Conservation (phyloP, 2,113 vertebrate genomes). For the Psophia crepitans region DNA sequence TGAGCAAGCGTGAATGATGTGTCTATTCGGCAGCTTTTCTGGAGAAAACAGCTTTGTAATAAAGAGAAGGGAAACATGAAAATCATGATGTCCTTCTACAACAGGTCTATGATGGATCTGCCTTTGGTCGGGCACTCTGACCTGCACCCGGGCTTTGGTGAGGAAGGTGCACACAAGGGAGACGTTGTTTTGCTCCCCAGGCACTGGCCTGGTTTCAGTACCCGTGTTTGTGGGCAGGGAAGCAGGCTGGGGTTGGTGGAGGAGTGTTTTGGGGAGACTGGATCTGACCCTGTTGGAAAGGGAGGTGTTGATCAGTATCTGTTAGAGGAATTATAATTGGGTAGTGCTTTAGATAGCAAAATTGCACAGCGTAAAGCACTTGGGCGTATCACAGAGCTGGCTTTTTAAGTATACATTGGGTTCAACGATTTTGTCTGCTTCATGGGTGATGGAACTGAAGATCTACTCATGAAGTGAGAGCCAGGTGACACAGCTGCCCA, state of each 20-base stretch:
- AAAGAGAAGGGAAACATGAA: neutral
- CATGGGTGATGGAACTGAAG: neutral
- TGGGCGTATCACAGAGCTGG: neutral
- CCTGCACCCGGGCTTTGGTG: neutral
- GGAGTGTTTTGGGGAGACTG: neutral
- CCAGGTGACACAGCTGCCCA: neutral
- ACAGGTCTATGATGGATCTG: neutral
- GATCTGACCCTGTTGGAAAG: neutral
- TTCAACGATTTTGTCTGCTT: neutral
- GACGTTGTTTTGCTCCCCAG: neutral
- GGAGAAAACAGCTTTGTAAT: neutral
- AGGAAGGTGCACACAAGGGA: neutral
- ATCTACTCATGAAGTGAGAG: neutral
- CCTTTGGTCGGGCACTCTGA: too few relatives aligned
- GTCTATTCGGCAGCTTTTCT: neutral
- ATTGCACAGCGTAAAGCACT: neutral
- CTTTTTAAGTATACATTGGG: neutral
- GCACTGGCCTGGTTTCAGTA: neutral
- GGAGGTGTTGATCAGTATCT: neutral
- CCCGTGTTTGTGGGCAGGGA: neutral
- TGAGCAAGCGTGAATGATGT: neutral
- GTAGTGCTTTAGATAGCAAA: neutral
- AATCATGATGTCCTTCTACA: fast-evolving
- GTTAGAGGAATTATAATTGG: neutral
- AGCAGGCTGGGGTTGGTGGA: neutral